Percentiles rank a stretch among this genome's conserved stretches.
Evolutionary conservation across 2,797 vertebrate genomes (phyloP).

Genomic region (Neostethus bicornis): DNA sequence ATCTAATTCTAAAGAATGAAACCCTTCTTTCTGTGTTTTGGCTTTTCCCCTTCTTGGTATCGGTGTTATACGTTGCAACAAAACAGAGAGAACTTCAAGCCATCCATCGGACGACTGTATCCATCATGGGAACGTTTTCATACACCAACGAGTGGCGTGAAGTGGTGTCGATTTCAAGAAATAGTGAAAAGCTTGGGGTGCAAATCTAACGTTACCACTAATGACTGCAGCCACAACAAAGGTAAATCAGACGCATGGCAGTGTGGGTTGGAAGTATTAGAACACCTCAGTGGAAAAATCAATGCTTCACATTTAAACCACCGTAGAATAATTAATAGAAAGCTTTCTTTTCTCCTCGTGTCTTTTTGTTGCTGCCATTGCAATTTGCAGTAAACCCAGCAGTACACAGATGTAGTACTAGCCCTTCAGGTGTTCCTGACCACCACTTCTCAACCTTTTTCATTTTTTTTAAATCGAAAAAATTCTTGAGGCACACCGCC

Average conservation of each 20-base stretch:
- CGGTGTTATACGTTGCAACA: slow-evolving; percentile 11
- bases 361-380: slow-evolving; percentile 4
- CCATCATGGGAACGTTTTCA: not conserved
- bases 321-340: no score
- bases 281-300: not conserved
- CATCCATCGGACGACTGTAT: not conserved
- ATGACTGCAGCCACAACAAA: slow-evolving; percentile 49
- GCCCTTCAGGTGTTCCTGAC: not conserved
- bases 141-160: slow-evolving; percentile 8
- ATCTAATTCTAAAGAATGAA: slow-evolving; percentile 41
- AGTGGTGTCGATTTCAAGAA: slow-evolving; percentile 6
- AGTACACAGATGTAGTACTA: not conserved
- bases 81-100: slow-evolving; percentile 2
- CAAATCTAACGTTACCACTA: slow-evolving; percentile 27
- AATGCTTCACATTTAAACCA: not conserved
- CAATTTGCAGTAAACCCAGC: not conserved
- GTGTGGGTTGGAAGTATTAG: not conserved
- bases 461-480: no score
- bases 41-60: slow-evolving; percentile 11
- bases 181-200: slow-evolving; percentile 17
- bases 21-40: slow-evolving; percentile 4
- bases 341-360: not conserved
- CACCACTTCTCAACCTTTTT: no score
- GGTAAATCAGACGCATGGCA: slow-evolving; percentile 46
- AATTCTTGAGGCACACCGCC: no score